Base-by-base conservation (phyloP, 2,888 invertebrate genomes). In the Zele albiditarsus region DNA sequence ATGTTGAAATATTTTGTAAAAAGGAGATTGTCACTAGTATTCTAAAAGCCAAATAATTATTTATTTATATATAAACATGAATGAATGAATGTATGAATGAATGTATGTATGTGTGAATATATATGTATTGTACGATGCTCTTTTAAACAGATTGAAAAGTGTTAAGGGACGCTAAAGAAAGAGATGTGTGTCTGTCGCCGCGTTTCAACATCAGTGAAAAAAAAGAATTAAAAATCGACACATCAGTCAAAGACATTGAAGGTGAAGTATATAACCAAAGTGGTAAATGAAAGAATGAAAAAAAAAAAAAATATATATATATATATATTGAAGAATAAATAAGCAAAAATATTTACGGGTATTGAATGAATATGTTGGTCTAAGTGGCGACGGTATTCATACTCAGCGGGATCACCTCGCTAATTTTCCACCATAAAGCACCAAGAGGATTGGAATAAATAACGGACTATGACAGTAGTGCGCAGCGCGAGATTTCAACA, bases 401-500 rank as follows among this genome's bases (percentile, higher is more conserved):
- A 42, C 16, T 46, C 27, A 27, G 42, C 57, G 28, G 65, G 65
- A 77, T 80, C 81, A 82, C 80, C 84, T 82, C 78, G 87, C 87
- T 87, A 87, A 87, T 87, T 87, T 86, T 82, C 84, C 85, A 82
- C 81, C 86, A 86, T 87, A 88, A 87, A 87, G 84, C 81, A 8
- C 82, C 82, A 77, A 79, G 80, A 78, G 80, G 80, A 84, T 86
- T 80, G 81, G 82, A 84, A 86, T 86, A 86, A 87, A 86, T 86
- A 86, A 86, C 84, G 81, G 78, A 80, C 81, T n/a, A n/a, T 78
- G 81, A 85, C 83, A 85, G 84, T 81, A 38, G 2, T 12, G 12
- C 12, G 12, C 10, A 8, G 82, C 20, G 23, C n/a, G 53, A 82
- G 81, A 12, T n/a, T 3, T 3, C 12, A 27, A 20, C 25, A 16